A percentile compares a stretch with the other conserved stretches of the same genome.
These are phyloP conservation scores for Luffia ferchaultella DNA, from an alignment of 2,888 invertebrate genomes.

Conservation along the genomic window DNA sequence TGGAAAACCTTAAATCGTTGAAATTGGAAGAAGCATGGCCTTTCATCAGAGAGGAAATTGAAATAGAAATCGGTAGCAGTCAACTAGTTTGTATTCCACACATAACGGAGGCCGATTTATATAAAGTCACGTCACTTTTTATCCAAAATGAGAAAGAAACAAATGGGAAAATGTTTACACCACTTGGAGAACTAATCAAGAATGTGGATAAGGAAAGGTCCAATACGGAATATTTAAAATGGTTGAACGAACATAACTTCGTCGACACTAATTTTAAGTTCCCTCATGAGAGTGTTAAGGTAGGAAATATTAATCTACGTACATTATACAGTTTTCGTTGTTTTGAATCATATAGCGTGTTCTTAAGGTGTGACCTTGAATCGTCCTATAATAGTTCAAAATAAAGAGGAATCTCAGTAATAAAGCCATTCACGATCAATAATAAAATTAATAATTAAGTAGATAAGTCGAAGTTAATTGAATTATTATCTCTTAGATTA, in stretches of 20 bases:
- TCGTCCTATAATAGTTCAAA: slow-evolving; percentile 15
- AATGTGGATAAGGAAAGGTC: slow-evolving; percentile 50
- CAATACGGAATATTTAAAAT: slow-evolving; percentile 39
- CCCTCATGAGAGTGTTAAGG: slow-evolving; percentile 59
- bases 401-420: slow-evolving; percentile 27
- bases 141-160: slow-evolving; percentile 52
- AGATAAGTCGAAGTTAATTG: no score
- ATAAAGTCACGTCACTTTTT: slow-evolving; percentile 55
- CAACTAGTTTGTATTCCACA: slow-evolving; percentile 59
- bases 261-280: slow-evolving; percentile 48
- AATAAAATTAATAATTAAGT: no score
- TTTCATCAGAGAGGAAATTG: slow-evolving; percentile 61
- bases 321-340: background rate
- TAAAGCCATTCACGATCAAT: no score
- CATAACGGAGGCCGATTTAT: slow-evolving; percentile 58
- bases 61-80: slow-evolving; percentile 57
- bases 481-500: no score
- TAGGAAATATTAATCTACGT: slow-evolving; percentile 13
- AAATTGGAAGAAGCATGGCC: slow-evolving; percentile 62
- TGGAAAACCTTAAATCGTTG: slow-evolving; percentile 48
- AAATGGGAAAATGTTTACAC: slow-evolving; percentile 55
- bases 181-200: slow-evolving; percentile 45
- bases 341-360: background rate
- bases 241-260: slow-evolving; percentile 42
- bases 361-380: slow-evolving; percentile 22